Evolutionary conservation across 2,113 vertebrate species (phyloP), one percentile per base, ranked within the genome.

Genomic region (Thamnophis sirtalis): DNA sequence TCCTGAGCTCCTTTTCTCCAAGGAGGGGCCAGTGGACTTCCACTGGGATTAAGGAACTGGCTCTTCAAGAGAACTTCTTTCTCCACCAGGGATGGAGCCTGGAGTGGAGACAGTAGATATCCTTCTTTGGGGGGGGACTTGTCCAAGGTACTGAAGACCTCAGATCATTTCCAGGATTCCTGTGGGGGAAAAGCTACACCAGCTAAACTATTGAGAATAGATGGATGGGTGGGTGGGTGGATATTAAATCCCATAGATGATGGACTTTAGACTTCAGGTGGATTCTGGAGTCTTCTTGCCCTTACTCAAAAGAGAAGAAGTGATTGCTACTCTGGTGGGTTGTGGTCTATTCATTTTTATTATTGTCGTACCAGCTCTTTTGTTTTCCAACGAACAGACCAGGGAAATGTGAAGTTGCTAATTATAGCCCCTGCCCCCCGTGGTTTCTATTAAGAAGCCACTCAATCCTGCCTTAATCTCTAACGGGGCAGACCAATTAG

Each of bases 401-500:
- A 15, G 58, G 89, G 63, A 93, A 92, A 80, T 0, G 8, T 8
- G 11, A 49, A 92, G 89, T 86, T 19, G 33, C 21, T 94, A 24
- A 92, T 88, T 92, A 26, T 86, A 93, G 33, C 55, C 1, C 10
- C 15, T 80, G 60, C n/a, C 15, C 19, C 60, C 60, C 22, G 55
- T 38, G 53, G 56, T 17, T 95, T 93, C 53, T 55, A 0, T 86
- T 92, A 33, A 63, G 92, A 93, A 93, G 87, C 0, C 0, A 9
- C 6, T 58, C 90, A 94, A 89, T 93, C 33, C 89, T 0, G 90
- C 43, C 53, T 84, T 95, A 92, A 91, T 94, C 43, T 93, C 19
- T 26, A 90, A 54, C 5, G 89, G 56, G 92, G 68, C 24, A 92
- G 93, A 55, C 58, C 86, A 92, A 15, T 91, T 89, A 63, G 58